phyloP scores from a whole-genome alignment of 1,140 invertebrate species.

The Holcopasites calliopsidis region DNA sequence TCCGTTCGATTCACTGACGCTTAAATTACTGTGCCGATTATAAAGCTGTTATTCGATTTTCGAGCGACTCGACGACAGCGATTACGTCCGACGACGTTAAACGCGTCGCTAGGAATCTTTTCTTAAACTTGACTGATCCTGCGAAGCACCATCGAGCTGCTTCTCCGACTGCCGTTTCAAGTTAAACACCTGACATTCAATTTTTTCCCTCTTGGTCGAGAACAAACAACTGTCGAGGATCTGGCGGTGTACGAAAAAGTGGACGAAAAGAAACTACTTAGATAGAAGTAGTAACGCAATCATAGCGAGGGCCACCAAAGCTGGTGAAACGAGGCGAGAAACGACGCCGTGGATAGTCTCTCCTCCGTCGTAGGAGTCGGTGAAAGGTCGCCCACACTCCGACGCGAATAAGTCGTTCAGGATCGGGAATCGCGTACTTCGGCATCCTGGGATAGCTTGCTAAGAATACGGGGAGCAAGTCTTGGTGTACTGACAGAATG shows the following conservation, averaged over 20 bases:
- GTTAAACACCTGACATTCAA: neutral
- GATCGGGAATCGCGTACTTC: conserved; percentile 58
- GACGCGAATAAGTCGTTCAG: conserved; percentile 38
- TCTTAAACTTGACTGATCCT: neutral
- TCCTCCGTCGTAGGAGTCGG: neutral
- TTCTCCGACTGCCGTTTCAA: neutral
- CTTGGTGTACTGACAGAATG: conserved; percentile 1
- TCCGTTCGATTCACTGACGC: conserved; percentile 15
- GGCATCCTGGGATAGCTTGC: conserved; percentile 48
- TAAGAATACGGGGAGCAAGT: conserved; percentile 17
- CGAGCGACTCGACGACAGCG: neutral
- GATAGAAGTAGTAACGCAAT: neutral
- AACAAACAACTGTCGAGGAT: too few relatives aligned
- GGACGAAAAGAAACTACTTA: neutral
- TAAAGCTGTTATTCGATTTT: conserved; percentile 38
- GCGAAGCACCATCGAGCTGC: neutral
- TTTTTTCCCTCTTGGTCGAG: too few relatives aligned
- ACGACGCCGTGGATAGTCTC: neutral
- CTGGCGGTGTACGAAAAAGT: too few relatives aligned
- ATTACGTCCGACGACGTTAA: neutral
- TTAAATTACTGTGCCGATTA: conserved; percentile 18
- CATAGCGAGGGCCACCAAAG: neutral
- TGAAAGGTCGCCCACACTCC: neutral
- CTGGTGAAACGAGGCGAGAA: neutral
- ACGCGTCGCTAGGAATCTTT: neutral